These are phyloP conservation scores for Heterodera carotae DNA, from an alignment of 1,140 invertebrate species.

Conservation along the genomic window DNA sequence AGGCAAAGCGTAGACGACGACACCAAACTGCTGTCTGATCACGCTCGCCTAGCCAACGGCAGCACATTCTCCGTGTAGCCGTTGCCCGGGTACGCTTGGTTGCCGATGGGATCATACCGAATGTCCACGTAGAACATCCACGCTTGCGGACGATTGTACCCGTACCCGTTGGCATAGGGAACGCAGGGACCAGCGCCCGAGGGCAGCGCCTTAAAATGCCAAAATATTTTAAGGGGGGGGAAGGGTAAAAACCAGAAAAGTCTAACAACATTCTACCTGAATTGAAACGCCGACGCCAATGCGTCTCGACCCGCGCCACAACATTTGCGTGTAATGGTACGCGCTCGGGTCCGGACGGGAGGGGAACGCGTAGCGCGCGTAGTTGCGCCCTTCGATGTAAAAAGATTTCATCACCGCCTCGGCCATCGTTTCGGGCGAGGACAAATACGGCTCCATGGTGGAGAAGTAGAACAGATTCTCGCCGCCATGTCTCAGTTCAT, in stretches of 20 bases:
- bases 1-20: too few relatives aligned
- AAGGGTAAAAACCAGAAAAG: too few relatives aligned
- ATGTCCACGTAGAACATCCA: constrained; percentile 34
- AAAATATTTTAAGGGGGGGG: too few relatives aligned
- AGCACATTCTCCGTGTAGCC: constrained; percentile 27
- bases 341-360: constrained; percentile 14
- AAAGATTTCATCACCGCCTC: constrained; percentile 33
- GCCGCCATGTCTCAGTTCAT: constrained; percentile 27
- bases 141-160: constrained; percentile 1
- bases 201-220: neutral
- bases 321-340: constrained; percentile 38
- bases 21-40: neutral
- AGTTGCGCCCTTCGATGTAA: constrained; percentile 34
- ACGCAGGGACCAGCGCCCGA: neutral
- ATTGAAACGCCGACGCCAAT: constrained; percentile 29
- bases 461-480: constrained; percentile 40
- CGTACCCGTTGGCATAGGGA: neutral
- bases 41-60: neutral
- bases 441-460: constrained; percentile 19
- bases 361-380: neutral
- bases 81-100: constrained; percentile 16
- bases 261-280: neutral
- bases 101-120: constrained; percentile 34
- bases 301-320: constrained; percentile 23
- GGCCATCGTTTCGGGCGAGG: constrained; percentile 37